A percentile compares a stretch with the other conserved stretches of the same genome.
These are phyloP conservation scores for Leiothrix lutea DNA, from an alignment of 2,113 vertebrate genomes.

Conservation along the genomic window DNA sequence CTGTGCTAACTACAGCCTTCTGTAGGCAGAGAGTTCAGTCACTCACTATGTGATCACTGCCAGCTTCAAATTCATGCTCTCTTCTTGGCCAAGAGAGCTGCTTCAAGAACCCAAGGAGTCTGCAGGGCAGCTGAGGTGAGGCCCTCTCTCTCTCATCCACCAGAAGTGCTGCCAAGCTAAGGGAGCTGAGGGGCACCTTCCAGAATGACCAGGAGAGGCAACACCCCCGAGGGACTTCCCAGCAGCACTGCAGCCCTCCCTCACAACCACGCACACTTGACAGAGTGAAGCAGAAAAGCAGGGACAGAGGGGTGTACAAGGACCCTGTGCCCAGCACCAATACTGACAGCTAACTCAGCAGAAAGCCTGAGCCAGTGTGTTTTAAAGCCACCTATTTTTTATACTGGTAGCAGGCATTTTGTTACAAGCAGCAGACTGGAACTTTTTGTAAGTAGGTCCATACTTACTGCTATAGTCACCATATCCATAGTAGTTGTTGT, in stretches of 20 bases:
- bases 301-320: background rate
- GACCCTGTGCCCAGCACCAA: background rate
- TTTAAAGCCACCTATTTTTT: background rate
- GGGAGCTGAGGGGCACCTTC: background rate
- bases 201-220: background rate
- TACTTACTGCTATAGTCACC: slow-evolving; percentile 97
- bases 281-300: fast-evolving
- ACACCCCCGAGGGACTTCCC: background rate
- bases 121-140: background rate
- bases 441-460: slow-evolving; percentile 36
- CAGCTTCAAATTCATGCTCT: background rate
- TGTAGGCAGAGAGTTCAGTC: background rate
- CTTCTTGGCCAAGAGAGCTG: background rate
- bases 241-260: background rate
- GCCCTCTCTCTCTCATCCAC: background rate
- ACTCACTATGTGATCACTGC: fast-evolving
- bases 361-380: background rate
- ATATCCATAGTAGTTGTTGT: slow-evolving; percentile 99
- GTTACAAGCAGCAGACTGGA: slow-evolving; percentile 40
- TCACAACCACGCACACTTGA: background rate
- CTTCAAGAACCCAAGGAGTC: background rate
- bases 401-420: background rate
- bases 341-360: background rate
- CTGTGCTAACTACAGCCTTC: fast-evolving
- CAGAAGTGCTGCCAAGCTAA: background rate